These are phyloP conservation scores for Psittacula echo DNA, from an alignment of 2,797 vertebrate species.

Conservation along the genomic window DNA sequence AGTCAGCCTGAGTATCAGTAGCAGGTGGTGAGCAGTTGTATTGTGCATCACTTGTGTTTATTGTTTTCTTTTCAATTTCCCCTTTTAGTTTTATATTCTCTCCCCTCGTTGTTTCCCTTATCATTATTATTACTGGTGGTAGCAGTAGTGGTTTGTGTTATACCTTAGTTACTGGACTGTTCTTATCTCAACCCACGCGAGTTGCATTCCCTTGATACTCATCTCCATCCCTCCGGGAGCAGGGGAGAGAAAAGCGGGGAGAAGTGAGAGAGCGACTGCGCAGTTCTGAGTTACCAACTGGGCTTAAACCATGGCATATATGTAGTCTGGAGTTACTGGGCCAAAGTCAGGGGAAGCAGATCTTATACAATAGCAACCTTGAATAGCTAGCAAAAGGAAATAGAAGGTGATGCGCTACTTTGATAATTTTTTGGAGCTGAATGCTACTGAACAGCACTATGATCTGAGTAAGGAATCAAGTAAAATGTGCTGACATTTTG, in stretches of 20 bases:
- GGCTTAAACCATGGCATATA: not conserved
- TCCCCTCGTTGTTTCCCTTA: not conserved
- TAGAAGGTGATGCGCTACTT: not conserved
- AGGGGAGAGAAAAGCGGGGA: not conserved
- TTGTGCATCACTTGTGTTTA: not conserved
- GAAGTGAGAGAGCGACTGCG: not conserved
- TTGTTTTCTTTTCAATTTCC: not conserved
- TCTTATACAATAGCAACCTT: not conserved
- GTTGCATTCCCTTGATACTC: not conserved
- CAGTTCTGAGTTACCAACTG: not conserved
- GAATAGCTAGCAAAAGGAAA: not conserved
- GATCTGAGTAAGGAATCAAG: not conserved
- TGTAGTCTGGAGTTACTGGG: not conserved
- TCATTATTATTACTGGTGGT: not conserved
- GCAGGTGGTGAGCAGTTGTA: not conserved
- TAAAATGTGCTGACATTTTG: constrained; percentile 1
- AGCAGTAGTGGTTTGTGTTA: not conserved
- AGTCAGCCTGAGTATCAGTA: not conserved
- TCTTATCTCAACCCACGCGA: not conserved
- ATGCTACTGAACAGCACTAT: not conserved
- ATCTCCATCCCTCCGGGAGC: not conserved
- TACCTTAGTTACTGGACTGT: not conserved
- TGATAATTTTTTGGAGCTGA: not conserved
- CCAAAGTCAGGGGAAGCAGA: not conserved
- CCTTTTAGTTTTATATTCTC: not conserved